Conservation (phyloP, 2,797 vertebrate genomes). For the Spinibarbus caldwelli region DNA sequence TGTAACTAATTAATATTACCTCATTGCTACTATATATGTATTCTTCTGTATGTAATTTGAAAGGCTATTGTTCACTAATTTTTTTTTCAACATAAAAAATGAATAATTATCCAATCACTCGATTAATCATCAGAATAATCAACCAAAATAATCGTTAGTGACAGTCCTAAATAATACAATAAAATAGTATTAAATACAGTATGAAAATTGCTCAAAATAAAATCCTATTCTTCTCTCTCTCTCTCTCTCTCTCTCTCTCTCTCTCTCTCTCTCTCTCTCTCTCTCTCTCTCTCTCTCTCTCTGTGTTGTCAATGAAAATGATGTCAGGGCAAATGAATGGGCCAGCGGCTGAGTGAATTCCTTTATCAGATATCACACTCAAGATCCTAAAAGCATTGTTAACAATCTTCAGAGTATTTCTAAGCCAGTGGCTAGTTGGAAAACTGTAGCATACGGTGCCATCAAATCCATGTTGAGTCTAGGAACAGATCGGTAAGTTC, state of each 20-base stretch:
- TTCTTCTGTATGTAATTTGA: too few species aligned
- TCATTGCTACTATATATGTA: too few species aligned
- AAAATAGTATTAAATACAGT: too few species aligned
- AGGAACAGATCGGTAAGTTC: conserved; percentile 45
- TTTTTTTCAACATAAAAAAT: too few species aligned
- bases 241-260: not conserved
- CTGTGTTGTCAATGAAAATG: not conserved
- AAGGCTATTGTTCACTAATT: too few species aligned
- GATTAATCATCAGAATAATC: too few species aligned
- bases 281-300: too few species aligned
- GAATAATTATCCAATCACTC: too few species aligned
- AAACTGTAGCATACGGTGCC: conserved; percentile 21
- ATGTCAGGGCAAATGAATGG: not conserved
- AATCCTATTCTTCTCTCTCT: not conserved
- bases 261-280: too few species aligned
- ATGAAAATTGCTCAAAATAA: not conserved
- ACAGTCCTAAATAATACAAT: too few species aligned
- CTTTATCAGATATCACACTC: not conserved
- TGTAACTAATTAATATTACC: too few species aligned
- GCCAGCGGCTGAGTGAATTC: not conserved
- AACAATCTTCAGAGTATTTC: conserved; percentile 25
- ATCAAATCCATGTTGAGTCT: conserved; percentile 26
- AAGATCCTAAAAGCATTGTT: conserved; percentile 21
- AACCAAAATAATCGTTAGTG: too few species aligned
- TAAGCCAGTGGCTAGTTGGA: conserved; percentile 23